Conservation (phyloP, 2,113 vertebrate species). For the Oryzias curvinotus region DNA sequence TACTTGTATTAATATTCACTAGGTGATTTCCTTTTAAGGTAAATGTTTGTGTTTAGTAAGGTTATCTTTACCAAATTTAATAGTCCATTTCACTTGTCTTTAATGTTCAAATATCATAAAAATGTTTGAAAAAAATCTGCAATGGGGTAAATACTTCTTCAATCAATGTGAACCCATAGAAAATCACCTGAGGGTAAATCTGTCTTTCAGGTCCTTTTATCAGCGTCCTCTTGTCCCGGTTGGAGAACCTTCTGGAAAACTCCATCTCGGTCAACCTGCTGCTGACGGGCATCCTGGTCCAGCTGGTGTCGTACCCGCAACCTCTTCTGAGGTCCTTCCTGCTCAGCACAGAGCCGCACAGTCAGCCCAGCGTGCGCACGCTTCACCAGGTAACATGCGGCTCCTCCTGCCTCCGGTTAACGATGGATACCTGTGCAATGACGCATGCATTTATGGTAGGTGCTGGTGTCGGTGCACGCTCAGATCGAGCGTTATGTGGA, state of each 20-base stretch:
- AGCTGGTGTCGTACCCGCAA: constrained; percentile 92
- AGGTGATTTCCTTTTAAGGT: no score
- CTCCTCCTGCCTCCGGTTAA: not conserved
- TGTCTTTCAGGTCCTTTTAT: constrained; percentile 87
- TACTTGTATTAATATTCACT: no score
- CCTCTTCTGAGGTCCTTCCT: constrained; percentile 90
- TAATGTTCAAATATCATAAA: no score
- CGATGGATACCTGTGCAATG: no score
- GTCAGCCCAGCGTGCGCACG: constrained; percentile 82
- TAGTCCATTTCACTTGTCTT: no score
- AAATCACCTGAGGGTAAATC: not conserved
- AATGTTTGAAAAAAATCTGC: no score
- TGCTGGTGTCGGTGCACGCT: constrained; percentile 86
- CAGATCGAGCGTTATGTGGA: constrained; percentile 89
- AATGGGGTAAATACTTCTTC: not conserved
- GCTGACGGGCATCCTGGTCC: constrained; percentile 90
- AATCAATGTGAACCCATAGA: not conserved
- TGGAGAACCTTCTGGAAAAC: constrained; percentile 97
- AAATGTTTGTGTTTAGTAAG: no score
- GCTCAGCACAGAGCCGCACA: constrained; percentile 83
- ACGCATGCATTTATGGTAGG: constrained; percentile 61
- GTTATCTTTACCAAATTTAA: no score
- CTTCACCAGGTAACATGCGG: constrained; percentile 87
- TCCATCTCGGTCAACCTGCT: constrained; percentile 92
- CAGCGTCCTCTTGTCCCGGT: constrained; percentile 91